phyloP scores from a whole-genome alignment of 2,113 vertebrate genomes.

The Heterochromis multidens region DNA sequence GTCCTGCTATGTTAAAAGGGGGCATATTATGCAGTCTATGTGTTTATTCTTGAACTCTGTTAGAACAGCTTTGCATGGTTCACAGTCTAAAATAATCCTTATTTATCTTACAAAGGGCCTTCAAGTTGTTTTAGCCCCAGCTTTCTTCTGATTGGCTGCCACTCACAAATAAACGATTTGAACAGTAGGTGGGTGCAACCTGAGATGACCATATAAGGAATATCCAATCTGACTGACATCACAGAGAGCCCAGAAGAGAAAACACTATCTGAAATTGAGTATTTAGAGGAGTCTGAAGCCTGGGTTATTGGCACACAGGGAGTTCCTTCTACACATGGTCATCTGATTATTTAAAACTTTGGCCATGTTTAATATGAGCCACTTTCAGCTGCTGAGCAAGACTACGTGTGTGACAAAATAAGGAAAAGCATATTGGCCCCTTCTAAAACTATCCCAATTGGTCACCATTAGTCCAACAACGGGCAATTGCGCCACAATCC shows the following conservation, averaged over 20 bases:
- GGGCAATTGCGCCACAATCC: background rate
- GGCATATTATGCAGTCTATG: background rate
- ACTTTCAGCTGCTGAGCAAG: background rate
- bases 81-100: background rate
- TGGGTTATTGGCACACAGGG: background rate
- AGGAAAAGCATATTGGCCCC: background rate
- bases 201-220: background rate
- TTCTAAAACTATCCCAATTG: no score
- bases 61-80: background rate
- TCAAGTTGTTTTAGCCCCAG: background rate
- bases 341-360: background rate
- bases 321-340: background rate
- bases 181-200: background rate
- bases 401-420: background rate
- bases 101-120: background rate
- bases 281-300: no score
- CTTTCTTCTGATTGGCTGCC: background rate
- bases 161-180: background rate
- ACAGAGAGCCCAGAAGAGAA: background rate
- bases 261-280: background rate
- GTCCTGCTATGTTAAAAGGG: background rate
- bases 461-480: background rate
- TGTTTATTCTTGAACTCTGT: background rate
- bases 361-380: background rate
- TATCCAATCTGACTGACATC: background rate